Conservation (phyloP, 2,797 vertebrate species). For the Thripadectes ignobilis region DNA sequence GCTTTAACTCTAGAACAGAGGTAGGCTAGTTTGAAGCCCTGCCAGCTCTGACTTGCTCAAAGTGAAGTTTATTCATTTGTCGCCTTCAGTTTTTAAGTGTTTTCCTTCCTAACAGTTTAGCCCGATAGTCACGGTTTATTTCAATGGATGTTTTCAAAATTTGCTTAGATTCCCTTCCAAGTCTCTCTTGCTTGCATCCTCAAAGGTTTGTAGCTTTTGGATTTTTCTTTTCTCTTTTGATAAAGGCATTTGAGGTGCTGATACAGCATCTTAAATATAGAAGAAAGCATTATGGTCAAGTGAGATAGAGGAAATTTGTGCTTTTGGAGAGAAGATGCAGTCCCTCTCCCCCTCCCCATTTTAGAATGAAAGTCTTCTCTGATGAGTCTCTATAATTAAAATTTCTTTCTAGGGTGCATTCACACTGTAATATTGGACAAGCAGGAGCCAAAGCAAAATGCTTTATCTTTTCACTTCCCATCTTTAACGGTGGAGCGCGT, state of each 20-base stretch:
- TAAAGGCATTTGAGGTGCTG: constrained; percentile 42
- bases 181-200: constrained; percentile 34
- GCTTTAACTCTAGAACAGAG: constrained; percentile 27
- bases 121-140: constrained; percentile 23
- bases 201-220: constrained; percentile 12
- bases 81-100: constrained; percentile 46
- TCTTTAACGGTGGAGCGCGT: background rate
- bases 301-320: background rate
- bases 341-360: background rate
- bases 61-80: constrained; percentile 42
- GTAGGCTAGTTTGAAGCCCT: constrained; percentile 49
- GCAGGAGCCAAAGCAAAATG: background rate
- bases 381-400: constrained; percentile 30
- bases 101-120: constrained; percentile 41
- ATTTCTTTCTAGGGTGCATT: background rate
- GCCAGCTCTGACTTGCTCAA: constrained; percentile 41
- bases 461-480: background rate
- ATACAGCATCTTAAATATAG: constrained; percentile 4
- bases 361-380: constrained; percentile 7
- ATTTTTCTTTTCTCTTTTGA: constrained; percentile 23
- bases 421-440: background rate
- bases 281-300: constrained; percentile 36
- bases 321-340: background rate
- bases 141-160: constrained; percentile 41
- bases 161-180: constrained; percentile 59